Base-by-base conservation (phyloP, 2,797 vertebrate genomes). In the Eutrigla gurnardus region DNA sequence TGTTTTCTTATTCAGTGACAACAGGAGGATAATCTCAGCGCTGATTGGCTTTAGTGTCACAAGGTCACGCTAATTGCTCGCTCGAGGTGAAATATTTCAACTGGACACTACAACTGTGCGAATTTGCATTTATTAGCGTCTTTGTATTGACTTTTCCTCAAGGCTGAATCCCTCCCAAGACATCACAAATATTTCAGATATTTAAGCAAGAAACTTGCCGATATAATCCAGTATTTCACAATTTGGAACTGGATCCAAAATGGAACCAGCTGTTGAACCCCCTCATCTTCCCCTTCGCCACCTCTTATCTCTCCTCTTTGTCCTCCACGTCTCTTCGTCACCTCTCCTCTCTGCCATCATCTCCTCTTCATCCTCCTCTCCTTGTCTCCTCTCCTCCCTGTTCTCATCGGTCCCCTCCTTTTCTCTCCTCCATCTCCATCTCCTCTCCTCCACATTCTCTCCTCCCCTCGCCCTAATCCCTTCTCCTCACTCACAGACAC, bases 401-500 rank as follows among this genome's bases (percentile, higher is more conserved):
- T 25, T 11, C 4, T 13, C 7, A 4, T 45, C 1, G 7, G 47
- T 18, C 9, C 7, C 47, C 13, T 68, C 25, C 12, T 5, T 43
- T 36, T 2, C 17, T 49, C 12, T 18, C 3, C 13, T 10, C 18
- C 25, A 3, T 3, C 5, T n/a, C 73, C 6, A 46, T 50, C 15
- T 33, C 47, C 35, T 65, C n/a, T 32, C 33, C 32, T 52, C 32
- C 52, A 4, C 11, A 50, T 10, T 50, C 33, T 43, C 66, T 57
- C 47, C 62, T 73, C 66, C 71, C 65, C 65, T 65, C 77, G 80
- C 50, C 42, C 81, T 95, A 95, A 94, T 94, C 93, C 91, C 77
- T 65, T 90, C 84, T 86, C 81, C 86, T 91, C 89, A 85, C 90
- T 93, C 86, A 79, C 87, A 91, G 93, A 91, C 93, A 93, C 91